Evolutionary conservation across 2,113 vertebrate species (phyloP).

Genomic region (cattle (Bos taurus)): DNA sequence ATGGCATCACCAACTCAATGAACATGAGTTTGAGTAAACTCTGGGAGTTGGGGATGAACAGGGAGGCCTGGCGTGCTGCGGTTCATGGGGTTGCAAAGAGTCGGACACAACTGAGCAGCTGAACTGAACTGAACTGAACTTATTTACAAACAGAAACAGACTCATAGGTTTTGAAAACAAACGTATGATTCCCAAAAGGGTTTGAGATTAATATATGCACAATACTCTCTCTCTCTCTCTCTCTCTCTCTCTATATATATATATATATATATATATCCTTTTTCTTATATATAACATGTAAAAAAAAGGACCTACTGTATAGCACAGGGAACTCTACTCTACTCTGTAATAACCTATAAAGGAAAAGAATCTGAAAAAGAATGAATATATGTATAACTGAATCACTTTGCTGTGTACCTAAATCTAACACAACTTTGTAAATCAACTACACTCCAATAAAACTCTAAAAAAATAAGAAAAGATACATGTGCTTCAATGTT

Average conservation of each 20-base stretch:
- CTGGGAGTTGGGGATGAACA: background rate
- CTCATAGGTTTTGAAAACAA: background rate
- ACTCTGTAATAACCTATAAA: background rate
- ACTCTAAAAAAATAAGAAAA: background rate
- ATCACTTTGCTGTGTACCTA: background rate
- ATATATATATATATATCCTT: background rate
- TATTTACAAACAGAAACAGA: background rate
- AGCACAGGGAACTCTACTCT: background rate
- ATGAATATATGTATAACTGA: background rate
- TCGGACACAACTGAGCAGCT: fast-evolving
- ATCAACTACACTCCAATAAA: background rate
- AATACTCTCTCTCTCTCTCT: background rate
- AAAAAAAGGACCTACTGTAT: background rate
- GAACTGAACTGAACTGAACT: background rate
- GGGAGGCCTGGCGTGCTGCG: fast-evolving
- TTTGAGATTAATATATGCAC: background rate
- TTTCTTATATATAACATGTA: background rate
- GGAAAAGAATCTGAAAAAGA: background rate
- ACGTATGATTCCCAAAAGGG: background rate
- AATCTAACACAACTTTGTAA: background rate
- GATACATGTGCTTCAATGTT: background rate
- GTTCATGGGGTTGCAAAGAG: background rate
- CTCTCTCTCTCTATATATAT: fast-evolving
- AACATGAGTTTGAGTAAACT: background rate
- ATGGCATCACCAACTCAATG: background rate